phyloP scores from a whole-genome alignment of 1,140 invertebrate genomes.

The Drosophila sulfurigaster region DNA sequence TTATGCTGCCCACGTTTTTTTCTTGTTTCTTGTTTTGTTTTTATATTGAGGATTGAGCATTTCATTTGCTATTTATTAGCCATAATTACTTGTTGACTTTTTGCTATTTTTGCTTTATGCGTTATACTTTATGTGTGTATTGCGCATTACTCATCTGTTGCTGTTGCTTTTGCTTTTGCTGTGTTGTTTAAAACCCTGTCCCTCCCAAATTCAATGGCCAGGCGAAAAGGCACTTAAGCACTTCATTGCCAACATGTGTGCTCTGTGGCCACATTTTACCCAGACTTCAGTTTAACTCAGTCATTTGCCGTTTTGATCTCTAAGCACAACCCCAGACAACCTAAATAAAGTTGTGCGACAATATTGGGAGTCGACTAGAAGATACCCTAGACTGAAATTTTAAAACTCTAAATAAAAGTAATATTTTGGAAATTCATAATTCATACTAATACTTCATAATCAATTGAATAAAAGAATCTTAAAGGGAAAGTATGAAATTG shows the following conservation, averaged over 20 bases:
- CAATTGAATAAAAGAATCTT: no score
- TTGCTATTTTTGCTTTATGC: no score
- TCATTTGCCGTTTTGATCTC: constrained; percentile 10
- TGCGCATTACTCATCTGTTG: neutral
- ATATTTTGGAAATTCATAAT: no score
- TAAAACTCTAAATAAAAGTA: no score
- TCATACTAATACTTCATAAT: no score
- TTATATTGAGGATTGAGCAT: neutral
- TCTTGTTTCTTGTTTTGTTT: neutral
- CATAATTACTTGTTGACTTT: no score
- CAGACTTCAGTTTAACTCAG: neutral
- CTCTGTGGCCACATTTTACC: constrained; percentile 6
- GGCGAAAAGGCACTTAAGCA: constrained; percentile 3
- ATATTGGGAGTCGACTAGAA: neutral
- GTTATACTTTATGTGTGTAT: no score
- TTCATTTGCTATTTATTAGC: neutral
- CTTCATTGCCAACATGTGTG: neutral
- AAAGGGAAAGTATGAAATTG: no score
- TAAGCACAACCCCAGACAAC: neutral
- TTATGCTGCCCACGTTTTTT: neutral
- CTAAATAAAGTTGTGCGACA: neutral
- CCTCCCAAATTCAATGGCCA: neutral
- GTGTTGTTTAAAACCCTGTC: neutral
- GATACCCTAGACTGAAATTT: neutral
- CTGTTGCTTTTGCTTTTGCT: no score